These are phyloP conservation scores for Chionoecetes opilio DNA, from an alignment of 1,140 invertebrate species.

Conservation along the genomic window DNA sequence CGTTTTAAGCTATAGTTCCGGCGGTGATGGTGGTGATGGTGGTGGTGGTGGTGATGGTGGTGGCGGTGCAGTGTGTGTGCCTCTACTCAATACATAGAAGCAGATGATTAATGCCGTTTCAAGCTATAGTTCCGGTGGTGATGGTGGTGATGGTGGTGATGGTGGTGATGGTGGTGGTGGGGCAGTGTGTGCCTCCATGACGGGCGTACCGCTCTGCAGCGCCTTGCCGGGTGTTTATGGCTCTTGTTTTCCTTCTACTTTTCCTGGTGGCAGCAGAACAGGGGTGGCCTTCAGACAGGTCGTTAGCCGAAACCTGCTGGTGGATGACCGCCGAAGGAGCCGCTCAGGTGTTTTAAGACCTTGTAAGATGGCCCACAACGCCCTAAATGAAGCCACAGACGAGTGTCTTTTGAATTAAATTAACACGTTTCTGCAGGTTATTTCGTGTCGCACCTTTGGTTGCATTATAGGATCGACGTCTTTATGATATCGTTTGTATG, in stretches of 20 bases:
- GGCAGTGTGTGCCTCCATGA: no score
- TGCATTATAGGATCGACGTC: conserved; percentile 2
- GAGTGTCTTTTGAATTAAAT: neutral
- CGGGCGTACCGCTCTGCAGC: neutral
- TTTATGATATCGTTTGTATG: neutral
- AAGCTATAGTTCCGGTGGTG: no score
- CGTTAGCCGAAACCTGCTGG: neutral
- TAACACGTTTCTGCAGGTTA: neutral
- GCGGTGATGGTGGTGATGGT: no score
- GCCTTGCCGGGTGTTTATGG: neutral
- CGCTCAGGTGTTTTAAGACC: conserved; percentile 12
- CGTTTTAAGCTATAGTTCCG: no score
- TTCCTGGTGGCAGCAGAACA: neutral
- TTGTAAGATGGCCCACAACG: neutral
- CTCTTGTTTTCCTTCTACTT: neutral
- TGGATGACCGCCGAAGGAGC: neutral
- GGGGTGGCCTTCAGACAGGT: neutral
- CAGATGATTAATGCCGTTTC: no score
- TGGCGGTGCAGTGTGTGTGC: no score
- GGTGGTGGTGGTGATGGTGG: no score
- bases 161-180: no score
- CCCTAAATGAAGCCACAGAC: conserved; percentile 25
- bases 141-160: no score
- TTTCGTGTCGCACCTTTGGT: neutral
- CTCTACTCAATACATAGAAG: no score